These are phyloP conservation scores for Phyllotreta cruciferae DNA, from an alignment of 2,888 invertebrate genomes.

Conservation along the genomic window DNA sequence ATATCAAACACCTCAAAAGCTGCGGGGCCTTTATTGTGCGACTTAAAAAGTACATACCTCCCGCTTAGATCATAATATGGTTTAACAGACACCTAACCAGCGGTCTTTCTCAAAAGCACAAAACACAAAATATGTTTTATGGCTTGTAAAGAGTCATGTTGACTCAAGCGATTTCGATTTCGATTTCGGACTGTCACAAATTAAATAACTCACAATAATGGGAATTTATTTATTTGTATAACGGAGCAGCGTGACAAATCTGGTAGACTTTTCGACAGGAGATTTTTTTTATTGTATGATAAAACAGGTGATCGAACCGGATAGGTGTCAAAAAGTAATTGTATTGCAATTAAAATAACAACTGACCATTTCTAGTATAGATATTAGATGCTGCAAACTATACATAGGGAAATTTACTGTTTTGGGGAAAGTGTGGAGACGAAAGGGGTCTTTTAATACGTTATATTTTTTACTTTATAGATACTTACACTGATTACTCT, in stretches of 20 bases:
- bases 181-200: conserved; percentile 39
- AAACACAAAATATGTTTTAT: conserved; percentile 56
- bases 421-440: too few species aligned
- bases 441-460: too few species aligned
- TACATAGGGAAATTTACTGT: too few species aligned
- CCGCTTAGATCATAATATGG: conserved; percentile 58
- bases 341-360: too few species aligned
- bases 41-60: conserved; percentile 59
- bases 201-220: conserved; percentile 42
- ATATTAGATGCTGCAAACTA: too few species aligned
- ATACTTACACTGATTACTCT: too few species aligned
- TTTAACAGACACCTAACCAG: conserved; percentile 59
- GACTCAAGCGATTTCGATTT: conserved; percentile 45
- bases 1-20: conserved; percentile 56
- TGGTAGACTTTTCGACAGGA: conserved; percentile 1
- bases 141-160: conserved; percentile 50
- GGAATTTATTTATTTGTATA: conserved; percentile 44
- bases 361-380: too few species aligned
- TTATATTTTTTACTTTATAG: too few species aligned
- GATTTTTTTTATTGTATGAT: too few species aligned
- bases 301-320: too few species aligned
- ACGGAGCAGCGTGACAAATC: conserved; percentile 29
- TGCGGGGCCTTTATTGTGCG: conserved; percentile 58
- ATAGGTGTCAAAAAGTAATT: too few species aligned
- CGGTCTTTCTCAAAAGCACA: conserved; percentile 56